Percentiles rank a stretch among this genome's conserved stretches.
Evolutionary conservation across 2,797 vertebrate species (phyloP).

Genomic region (Enoplosus armatus): DNA sequence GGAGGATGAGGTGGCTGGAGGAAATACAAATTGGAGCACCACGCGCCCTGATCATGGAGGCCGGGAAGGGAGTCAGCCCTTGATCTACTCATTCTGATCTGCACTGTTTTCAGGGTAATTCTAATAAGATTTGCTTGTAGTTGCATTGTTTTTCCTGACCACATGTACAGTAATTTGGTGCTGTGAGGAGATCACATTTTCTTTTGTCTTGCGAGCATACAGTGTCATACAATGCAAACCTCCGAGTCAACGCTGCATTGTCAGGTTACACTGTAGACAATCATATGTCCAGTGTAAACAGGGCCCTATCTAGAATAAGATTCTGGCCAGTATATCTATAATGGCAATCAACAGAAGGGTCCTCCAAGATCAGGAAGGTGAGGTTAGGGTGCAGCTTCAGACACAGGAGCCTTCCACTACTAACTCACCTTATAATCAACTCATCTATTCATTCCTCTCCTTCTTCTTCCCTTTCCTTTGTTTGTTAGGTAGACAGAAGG

Average conservation of each 20-base stretch:
- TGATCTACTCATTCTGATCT: neutral
- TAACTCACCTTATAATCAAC: slow-evolving; percentile 76
- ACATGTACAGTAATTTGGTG: neutral
- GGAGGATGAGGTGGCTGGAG: slow-evolving; percentile 11
- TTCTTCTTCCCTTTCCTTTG: slow-evolving; percentile 40
- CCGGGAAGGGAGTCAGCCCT: neutral
- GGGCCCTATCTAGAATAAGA: neutral
- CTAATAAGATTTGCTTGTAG: neutral
- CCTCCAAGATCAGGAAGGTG: slow-evolving; percentile 65
- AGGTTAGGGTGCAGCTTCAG: slow-evolving; percentile 44
- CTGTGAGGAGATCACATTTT: neutral
- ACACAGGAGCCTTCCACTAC: slow-evolving; percentile 48
- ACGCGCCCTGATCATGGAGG: slow-evolving; percentile 63
- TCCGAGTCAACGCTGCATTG: neutral
- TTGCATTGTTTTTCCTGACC: neutral
- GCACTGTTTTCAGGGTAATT: neutral
- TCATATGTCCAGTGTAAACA: neutral
- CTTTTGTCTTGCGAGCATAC: neutral
- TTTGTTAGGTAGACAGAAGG: slow-evolving; percentile 40
- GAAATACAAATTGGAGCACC: slow-evolving; percentile 3
- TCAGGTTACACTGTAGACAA: neutral
- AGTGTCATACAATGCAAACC: neutral
- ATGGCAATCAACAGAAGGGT: neutral
- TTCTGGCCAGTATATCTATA: neutral
- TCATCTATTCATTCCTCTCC: slow-evolving; percentile 60